These are phyloP conservation scores for Halcyon malimbica DNA, from an alignment of 2,113 vertebrate species.

Conservation along the genomic window DNA sequence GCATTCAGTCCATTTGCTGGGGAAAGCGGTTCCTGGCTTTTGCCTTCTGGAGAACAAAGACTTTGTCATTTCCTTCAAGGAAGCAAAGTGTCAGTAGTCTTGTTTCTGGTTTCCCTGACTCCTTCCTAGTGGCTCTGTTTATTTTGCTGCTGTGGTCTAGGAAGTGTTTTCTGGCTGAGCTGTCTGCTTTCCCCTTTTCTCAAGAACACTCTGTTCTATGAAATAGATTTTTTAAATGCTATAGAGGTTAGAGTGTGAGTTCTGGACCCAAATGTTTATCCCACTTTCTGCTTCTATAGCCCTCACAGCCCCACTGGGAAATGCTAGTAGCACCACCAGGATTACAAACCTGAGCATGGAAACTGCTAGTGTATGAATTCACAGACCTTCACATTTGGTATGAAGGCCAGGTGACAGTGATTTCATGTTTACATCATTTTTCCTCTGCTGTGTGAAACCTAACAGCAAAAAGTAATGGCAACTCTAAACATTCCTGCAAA, in stretches of 20 bases:
- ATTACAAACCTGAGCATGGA: background rate
- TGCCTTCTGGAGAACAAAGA: background rate
- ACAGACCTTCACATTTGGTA: background rate
- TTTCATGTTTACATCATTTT: background rate
- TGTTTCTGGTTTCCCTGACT: background rate
- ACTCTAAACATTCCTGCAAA: background rate
- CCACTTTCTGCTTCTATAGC: background rate
- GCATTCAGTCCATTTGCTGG: fast-evolving
- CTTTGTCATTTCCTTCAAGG: background rate
- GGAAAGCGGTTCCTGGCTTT: background rate
- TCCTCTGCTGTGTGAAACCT: background rate
- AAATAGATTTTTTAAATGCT: background rate
- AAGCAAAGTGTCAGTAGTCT: background rate
- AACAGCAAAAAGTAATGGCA: background rate
- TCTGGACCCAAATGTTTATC: background rate
- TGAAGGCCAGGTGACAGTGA: background rate
- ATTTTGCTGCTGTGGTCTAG: background rate
- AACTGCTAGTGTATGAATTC: background rate
- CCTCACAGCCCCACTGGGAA: background rate
- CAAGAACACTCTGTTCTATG: background rate
- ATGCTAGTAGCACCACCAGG: background rate
- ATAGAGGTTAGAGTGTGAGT: background rate
- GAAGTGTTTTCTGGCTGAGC: background rate
- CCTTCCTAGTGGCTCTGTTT: background rate
- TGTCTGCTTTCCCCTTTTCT: background rate